Base-by-base conservation (phyloP, 2,888 invertebrate genomes). In the Acanthococcus lagerstroemiae region DNA sequence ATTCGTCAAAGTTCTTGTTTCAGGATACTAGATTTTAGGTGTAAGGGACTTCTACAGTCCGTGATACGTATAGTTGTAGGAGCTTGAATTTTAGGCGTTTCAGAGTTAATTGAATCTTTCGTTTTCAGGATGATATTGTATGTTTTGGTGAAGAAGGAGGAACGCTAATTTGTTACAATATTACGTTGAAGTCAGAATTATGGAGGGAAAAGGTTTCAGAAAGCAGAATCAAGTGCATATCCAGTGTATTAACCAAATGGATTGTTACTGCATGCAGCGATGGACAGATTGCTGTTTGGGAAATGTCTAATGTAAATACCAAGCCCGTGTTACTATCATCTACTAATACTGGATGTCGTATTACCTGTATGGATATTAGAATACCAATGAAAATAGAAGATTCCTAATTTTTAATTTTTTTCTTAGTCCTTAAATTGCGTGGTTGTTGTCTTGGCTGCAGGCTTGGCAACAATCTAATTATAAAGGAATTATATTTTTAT, bases 121-220 rank as follows among this genome's bases (percentile, higher is more conserved):
- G 50, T 68, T 71, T 70, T 12, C 69, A 77, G 71, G 82, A 86
- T 72, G 77, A 82, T 58, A 77, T 79, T 27, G 74, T 90, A 58
- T 79, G 84, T 71, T 81, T 85, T 56, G 92, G 90, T 0, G 80
- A 87, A 71, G 88, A 90, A 72, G 83, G 84, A 77, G 90, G 91
- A 0, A 81, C 82, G 68, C 77, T 91, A 45, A 77, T 81, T 21
- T 78, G 83, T 56, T 77, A 84, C 27, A 78, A 82, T 69, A 75
- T 84, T 15, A 77, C 81, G 78, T 79, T 27, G 73, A 80, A 78
- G 48, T 70, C 75, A 27, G 69, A 58, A 69, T 69, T 6, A 30
- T 75, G 54, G 74, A 73, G 63, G 78, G 80, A 69, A 72, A 78
- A 68, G 84, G 44, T 82, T 0, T 86, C 88, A 69, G 80, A 81